phyloP scores from a whole-genome alignment of 2,797 vertebrate genomes.

The Malurus leucopterus region DNA sequence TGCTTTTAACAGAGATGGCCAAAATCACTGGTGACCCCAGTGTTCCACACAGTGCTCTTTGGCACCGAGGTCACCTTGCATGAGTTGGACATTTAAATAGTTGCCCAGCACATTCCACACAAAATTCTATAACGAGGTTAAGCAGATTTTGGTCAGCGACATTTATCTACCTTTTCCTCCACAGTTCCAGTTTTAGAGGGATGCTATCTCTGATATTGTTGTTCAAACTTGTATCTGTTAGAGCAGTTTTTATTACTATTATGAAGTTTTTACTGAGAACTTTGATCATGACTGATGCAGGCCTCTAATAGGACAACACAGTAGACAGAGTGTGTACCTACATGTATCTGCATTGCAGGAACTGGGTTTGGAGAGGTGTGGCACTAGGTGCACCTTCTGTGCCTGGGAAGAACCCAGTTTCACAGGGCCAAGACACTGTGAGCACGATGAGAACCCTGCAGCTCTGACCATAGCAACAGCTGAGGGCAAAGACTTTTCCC shows the following conservation, averaged over 20 bases:
- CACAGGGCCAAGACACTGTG: rapidly evolving
- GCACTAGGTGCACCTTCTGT: neutral
- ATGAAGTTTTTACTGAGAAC: neutral
- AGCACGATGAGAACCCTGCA: neutral
- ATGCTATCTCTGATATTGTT: neutral
- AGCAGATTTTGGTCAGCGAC: neutral
- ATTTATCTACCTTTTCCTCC: neutral
- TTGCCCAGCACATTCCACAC: neutral
- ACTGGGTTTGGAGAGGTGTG: neutral
- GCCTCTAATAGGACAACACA: neutral
- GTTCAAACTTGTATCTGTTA: neutral
- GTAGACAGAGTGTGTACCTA: too few relatives aligned
- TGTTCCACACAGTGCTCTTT: neutral
- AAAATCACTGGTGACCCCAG: neutral
- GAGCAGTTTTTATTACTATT: neutral
- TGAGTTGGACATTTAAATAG: neutral
- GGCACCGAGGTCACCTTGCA: neutral
- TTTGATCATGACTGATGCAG: neutral
- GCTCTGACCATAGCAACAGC: neutral
- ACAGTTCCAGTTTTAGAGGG: neutral
- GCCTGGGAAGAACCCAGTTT: neutral
- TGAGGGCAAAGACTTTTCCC: neutral
- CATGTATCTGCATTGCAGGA: neutral
- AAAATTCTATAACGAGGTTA: neutral
- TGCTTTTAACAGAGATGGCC: neutral